Evolutionary conservation across 2,797 vertebrate species (phyloP).

Genomic region (Hydrocynus forskahlii): DNA sequence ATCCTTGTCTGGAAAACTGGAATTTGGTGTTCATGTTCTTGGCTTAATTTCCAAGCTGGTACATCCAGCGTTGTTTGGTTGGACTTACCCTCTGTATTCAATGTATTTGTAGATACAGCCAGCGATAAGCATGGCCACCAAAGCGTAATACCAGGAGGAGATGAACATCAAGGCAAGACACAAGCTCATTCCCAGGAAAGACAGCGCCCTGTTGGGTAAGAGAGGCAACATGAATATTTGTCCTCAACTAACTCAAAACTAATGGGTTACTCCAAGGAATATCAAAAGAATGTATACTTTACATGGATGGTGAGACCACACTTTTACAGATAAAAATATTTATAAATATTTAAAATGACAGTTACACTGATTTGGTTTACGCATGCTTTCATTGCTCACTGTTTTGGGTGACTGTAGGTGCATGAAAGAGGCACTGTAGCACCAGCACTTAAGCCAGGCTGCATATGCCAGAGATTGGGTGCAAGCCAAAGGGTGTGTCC

Average conservation of each 20-base stretch:
- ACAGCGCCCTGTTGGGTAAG: constrained; percentile 83
- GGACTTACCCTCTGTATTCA: constrained; percentile 92
- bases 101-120: constrained; percentile 98
- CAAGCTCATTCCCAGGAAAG: constrained; percentile 96
- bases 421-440: not conserved
- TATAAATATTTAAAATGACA: not conserved
- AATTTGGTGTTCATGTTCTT: not conserved
- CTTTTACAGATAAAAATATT: not conserved
- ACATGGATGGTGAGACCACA: not conserved
- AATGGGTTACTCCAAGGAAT: too few species aligned
- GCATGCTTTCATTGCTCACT: not conserved
- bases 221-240: constrained; percentile 3
- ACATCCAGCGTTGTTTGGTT: constrained; percentile 19
- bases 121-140: constrained; percentile 91
- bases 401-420: not conserved
- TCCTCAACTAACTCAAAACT: not conserved
- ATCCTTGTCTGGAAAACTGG: too few species aligned
- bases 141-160: constrained; percentile 96
- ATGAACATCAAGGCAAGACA: constrained; percentile 98
- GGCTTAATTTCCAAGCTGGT: not conserved
- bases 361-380: not conserved
- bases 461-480: not conserved
- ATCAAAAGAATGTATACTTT: not conserved
- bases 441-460: not conserved
- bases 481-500: not conserved